Base-by-base conservation (phyloP, 2,888 invertebrate genomes). In the Lepidonotus clava region DNA sequence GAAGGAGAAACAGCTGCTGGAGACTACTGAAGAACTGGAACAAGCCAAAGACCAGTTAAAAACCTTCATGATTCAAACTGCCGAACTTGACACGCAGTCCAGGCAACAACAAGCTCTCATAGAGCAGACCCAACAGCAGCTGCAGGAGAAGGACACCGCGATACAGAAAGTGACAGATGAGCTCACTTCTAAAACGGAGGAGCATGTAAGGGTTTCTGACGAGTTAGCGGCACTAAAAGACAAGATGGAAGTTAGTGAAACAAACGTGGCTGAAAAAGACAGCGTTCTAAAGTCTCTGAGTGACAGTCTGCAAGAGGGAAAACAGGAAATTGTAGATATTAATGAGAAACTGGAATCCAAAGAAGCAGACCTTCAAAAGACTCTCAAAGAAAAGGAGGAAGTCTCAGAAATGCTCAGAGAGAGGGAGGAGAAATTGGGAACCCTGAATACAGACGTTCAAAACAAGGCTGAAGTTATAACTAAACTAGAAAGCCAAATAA, bases 211-310 rank as follows among this genome's bases (percentile, higher is more conserved):
- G 11, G 24, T 53, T 24, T 36, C 2, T 56, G 83, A 53, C 1
- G 24, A 56, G 56, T 6, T 38, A 36, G 14, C 2, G 8, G 38
- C 11, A 34, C 18, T 83, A n/a, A 14, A 1, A 11, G 5, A 53
- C 11, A 5, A 83, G 28, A 56, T 32, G 18, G 83, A 80, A 18
- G 34, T 24, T 21, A 11, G 32, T 8, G 11, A 24, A 5, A 80
- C 80, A 38, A 61, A 41, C 11, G 40, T 61, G 21, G 21, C 66
- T 24, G 67, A 84, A 38, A 84, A 66, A 32, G 66, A 84, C 21
- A 40, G 32, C 66, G 21, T 28, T 18, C 24, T 84, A 40, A 84
- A 66, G 36, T 56, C 36, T 11, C 28, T 66, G 21, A 61, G n/a
- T 66, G 66, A 84, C 8, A 56, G 40, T 21, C 24, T 67, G 24